A percentile compares a stretch with the other conserved stretches of the same genome.
These are phyloP conservation scores for Drosophila putrida DNA, from an alignment of 2,888 invertebrate species.

Conservation along the genomic window DNA sequence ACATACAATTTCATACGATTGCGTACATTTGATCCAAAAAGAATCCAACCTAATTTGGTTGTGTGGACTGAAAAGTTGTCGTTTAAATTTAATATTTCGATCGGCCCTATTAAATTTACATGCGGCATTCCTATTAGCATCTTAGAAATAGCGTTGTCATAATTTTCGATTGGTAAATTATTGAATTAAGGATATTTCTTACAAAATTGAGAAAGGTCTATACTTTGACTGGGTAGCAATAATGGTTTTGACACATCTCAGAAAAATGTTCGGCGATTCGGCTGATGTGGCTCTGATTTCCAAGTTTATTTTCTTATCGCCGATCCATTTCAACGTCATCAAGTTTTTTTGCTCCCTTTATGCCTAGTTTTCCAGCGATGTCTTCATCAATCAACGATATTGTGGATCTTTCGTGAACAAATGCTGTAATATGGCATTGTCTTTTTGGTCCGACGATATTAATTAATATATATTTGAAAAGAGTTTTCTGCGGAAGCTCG, in stretches of 20 bases:
- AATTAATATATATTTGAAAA: neutral
- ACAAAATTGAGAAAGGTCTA: too few species aligned
- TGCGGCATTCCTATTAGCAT: conserved; percentile 2
- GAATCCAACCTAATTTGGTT: neutral
- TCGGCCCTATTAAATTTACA: neutral
- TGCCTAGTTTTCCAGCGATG: neutral
- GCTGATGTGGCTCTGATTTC: neutral
- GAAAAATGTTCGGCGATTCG: neutral
- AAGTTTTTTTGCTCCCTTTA: neutral
- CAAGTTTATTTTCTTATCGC: neutral
- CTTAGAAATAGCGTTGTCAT: neutral
- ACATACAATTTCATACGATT: neutral
- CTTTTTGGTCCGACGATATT: neutral
- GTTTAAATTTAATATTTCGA: neutral
- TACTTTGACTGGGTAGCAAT: too few species aligned
- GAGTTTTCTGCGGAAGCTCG: neutral
- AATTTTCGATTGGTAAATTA: neutral
- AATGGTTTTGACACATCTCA: neutral
- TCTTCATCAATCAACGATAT: conserved; percentile 1
- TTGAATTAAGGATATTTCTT: neutral
- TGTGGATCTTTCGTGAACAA: conserved; percentile 6
- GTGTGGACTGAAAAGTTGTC: neutral
- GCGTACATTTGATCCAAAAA: conserved; percentile 2
- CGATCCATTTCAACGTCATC: conserved; percentile 3
- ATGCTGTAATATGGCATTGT: neutral